These are phyloP conservation scores for Vulpes ferrilata DNA, from an alignment of 2,113 vertebrate genomes.

Conservation along the genomic window DNA sequence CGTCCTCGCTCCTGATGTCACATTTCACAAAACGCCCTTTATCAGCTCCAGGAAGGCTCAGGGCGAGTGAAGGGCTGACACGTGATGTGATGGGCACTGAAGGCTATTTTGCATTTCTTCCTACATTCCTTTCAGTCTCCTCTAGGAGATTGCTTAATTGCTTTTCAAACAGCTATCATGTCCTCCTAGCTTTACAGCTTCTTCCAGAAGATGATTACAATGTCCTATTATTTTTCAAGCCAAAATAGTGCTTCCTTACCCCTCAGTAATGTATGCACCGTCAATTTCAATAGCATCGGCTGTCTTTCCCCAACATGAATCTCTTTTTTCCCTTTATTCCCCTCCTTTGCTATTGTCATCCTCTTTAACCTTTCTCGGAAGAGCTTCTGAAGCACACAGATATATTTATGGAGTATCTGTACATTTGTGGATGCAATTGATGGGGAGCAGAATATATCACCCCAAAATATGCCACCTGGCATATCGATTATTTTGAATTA, in stretches of 20 bases:
- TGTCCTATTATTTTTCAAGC: constrained; percentile 66
- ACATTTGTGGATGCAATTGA: constrained; percentile 3
- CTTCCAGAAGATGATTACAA: constrained; percentile 68
- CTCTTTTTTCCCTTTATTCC: constrained; percentile 3
- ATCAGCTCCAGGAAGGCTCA: background rate
- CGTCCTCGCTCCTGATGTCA: background rate
- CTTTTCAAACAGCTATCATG: constrained; percentile 66
- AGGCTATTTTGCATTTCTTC: background rate
- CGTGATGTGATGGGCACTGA: background rate
- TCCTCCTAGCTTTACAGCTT: constrained; percentile 61
- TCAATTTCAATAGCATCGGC: constrained; percentile 30
- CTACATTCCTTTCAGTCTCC: background rate
- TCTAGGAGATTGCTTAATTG: constrained; percentile 70
- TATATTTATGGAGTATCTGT: background rate
- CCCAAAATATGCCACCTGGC: background rate
- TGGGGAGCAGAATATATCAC: background rate
- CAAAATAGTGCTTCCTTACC: constrained; percentile 56
- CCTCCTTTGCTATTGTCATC: constrained; percentile 4
- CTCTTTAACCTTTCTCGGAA: constrained; percentile 56
- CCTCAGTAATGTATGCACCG: constrained; percentile 10
- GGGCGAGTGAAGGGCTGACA: background rate
- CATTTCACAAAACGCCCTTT: background rate
- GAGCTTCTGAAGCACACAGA: background rate
- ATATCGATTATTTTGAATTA: background rate
- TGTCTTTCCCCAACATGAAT: background rate